Conservation (phyloP, 2,797 vertebrate species). For the Otolemur crassicaudatus region DNA sequence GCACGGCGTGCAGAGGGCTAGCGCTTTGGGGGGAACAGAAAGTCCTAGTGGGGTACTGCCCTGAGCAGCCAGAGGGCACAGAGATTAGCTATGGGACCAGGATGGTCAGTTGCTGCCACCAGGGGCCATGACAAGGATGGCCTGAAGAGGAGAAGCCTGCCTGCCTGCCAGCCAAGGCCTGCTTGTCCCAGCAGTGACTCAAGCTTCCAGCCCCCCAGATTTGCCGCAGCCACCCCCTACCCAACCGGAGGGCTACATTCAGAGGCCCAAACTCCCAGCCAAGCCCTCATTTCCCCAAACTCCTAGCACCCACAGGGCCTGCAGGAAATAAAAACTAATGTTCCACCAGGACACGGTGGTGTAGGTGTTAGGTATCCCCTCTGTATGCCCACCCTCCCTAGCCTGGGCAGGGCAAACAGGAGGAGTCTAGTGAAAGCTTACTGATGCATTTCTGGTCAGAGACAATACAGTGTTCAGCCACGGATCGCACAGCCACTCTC, state of each 20-base stretch:
- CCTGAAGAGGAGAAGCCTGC: accelerated
- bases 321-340: accelerated
- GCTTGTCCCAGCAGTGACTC: background rate
- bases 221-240: too few relatives aligned
- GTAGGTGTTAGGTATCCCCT: too few relatives aligned
- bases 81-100: accelerated
- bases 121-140: accelerated
- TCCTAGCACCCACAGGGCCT: background rate
- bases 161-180: background rate
- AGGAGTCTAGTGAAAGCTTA: background rate
- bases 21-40: accelerated
- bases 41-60: background rate
- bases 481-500: background rate
- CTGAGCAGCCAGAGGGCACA: background rate
- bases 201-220: background rate
- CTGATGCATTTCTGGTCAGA: background rate
- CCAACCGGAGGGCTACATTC: background rate
- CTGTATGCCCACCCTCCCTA: accelerated
- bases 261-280: background rate
- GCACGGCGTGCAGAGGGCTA: background rate
- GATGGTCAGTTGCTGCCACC: too few relatives aligned
- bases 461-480: background rate
- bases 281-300: background rate
- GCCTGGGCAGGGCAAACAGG: background rate
- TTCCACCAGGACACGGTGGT: accelerated